phyloP scores from a whole-genome alignment of 2,888 invertebrate genomes.

The Pegoplata infirma region DNA sequence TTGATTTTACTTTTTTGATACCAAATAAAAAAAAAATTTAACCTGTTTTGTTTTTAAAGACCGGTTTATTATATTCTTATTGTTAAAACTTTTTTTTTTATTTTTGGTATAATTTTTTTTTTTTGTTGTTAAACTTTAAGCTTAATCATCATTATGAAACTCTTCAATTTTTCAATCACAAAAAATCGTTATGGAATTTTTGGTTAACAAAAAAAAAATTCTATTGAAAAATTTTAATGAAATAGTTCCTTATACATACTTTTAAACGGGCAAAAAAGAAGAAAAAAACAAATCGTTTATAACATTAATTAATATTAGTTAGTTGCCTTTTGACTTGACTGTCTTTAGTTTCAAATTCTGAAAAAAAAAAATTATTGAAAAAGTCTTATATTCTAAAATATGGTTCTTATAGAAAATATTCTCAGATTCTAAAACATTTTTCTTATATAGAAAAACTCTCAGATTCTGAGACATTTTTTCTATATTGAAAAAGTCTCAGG shows the following conservation, averaged over 20 bases:
- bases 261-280: too few relatives aligned
- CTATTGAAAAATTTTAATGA: not conserved
- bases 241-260: conserved; percentile 29
- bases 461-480: too few relatives aligned
- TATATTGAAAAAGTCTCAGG: too few relatives aligned
- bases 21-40: conserved; percentile 41
- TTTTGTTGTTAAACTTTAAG: conserved; percentile 20
- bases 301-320: too few relatives aligned
- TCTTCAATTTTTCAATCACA: conserved; percentile 41
- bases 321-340: too few relatives aligned
- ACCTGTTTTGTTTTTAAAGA: conserved; percentile 57
- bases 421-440: too few relatives aligned
- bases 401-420: too few relatives aligned
- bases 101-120: not conserved
- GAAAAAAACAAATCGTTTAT: too few relatives aligned
- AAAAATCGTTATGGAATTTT: conserved; percentile 41
- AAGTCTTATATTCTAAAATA: too few relatives aligned
- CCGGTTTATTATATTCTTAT: conserved; percentile 56
- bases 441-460: too few relatives aligned
- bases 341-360: too few relatives aligned
- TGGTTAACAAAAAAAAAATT: not conserved
- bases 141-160: conserved; percentile 58
- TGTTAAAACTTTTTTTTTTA: conserved; percentile 30
- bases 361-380: too few relatives aligned
- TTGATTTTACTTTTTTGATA: conserved; percentile 15